Evolutionary conservation across 2,797 vertebrate species (phyloP).

Genomic region (Columba guinea): DNA sequence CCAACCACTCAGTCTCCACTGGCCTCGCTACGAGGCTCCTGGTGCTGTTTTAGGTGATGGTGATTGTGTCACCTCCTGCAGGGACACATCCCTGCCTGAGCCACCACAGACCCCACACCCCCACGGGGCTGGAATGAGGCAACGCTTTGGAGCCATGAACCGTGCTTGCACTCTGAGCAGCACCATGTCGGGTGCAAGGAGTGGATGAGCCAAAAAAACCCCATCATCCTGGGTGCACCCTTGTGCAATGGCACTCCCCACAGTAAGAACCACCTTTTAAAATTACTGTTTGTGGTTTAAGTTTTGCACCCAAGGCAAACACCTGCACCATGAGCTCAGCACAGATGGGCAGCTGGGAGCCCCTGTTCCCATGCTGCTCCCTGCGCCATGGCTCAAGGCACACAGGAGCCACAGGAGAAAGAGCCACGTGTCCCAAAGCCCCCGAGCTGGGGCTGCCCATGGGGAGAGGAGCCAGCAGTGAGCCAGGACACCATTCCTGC

Average conservation of each 20-base stretch:
- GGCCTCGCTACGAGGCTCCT: accelerated
- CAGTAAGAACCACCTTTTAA: neutral
- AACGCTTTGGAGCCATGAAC: accelerated
- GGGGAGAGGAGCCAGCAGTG: neutral
- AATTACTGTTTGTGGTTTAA: neutral
- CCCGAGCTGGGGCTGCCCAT: accelerated
- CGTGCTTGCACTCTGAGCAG: neutral
- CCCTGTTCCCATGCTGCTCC: neutral
- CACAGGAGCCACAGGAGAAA: accelerated
- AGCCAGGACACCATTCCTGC: accelerated
- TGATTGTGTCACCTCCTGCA: neutral
- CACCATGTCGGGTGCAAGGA: neutral
- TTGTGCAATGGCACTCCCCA: accelerated
- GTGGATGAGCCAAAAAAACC: neutral
- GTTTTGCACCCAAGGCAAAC: neutral
- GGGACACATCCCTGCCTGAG: neutral
- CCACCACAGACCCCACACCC: accelerated
- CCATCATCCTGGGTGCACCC: accelerated
- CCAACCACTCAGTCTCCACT: neutral
- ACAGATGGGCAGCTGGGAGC: neutral
- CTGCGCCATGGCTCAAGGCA: neutral
- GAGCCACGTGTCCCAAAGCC: accelerated
- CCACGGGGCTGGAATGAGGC: accelerated
- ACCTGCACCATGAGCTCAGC: neutral
- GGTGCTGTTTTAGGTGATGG: accelerated